These are phyloP conservation scores for Hydrozoanthus gracilis DNA, from an alignment of 92 coral and sea anemone genomes.

Conservation along the genomic window DNA sequence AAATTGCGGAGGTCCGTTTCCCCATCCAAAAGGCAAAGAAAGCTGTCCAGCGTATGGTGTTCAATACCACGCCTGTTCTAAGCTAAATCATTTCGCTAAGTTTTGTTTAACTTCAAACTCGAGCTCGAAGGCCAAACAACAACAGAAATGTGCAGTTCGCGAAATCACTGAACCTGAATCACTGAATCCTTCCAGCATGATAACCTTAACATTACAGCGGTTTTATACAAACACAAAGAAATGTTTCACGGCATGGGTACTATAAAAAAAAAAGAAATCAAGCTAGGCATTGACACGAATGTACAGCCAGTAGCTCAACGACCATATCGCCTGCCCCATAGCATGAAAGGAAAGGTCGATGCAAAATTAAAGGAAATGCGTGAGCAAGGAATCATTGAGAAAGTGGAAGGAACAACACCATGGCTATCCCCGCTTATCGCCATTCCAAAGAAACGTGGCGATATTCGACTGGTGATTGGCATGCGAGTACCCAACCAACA, in stretches of 20 bases:
- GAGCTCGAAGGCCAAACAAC: background rate
- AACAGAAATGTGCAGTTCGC: background rate
- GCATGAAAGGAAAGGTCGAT: background rate
- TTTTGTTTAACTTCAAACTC: conserved; percentile 27
- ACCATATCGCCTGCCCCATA: no score
- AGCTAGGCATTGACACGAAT: no score
- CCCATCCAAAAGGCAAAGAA: conserved; percentile 45
- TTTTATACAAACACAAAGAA: no score
- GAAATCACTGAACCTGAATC: background rate
- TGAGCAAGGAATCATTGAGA: background rate
- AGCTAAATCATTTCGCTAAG: conserved; percentile 42
- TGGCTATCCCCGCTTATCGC: conserved; percentile 40
- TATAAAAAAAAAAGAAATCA: no score
- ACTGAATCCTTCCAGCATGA: background rate
- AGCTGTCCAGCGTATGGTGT: conserved; percentile 46
- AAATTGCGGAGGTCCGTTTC: conserved; percentile 51
- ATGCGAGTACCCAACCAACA: conserved; percentile 64
- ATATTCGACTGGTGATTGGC: conserved; percentile 57
- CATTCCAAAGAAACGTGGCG: conserved; percentile 65
- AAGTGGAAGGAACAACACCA: background rate
- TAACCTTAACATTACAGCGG: no score
- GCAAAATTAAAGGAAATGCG: background rate
- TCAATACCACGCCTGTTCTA: conserved; percentile 41
- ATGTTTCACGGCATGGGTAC: no score
- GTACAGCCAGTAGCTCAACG: no score